Percentiles rank a stretch among this genome's conserved stretches.
Evolutionary conservation across 1,140 invertebrate species (phyloP).

Genomic region (Cotesia glomerata): DNA sequence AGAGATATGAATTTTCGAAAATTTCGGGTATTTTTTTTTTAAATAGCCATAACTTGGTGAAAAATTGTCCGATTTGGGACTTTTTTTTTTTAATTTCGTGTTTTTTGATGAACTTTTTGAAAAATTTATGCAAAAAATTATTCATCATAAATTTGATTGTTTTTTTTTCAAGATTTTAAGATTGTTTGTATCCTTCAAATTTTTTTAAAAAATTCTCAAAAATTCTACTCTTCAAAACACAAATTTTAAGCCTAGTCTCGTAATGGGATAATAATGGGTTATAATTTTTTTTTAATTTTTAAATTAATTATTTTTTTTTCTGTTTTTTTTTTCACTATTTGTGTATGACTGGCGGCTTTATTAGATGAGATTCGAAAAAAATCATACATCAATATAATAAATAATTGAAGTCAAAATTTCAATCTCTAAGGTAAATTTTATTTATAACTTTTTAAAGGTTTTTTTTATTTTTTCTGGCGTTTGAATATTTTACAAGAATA

Average conservation of each 20-base stretch:
- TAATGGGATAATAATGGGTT: not conserved
- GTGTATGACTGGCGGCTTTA: not conserved
- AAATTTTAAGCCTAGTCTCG: not conserved
- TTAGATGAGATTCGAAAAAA: not conserved
- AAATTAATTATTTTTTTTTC: not conserved
- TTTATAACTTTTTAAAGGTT: too few species aligned
- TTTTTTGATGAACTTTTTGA: too few species aligned
- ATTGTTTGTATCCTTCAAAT: too few species aligned
- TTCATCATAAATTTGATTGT: too few species aligned
- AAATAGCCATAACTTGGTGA: too few species aligned
- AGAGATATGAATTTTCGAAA: too few species aligned
- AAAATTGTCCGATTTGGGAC: too few species aligned
- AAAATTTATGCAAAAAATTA: too few species aligned
- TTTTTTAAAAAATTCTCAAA: not conserved
- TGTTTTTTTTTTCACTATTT: not conserved
- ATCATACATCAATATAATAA: not conserved
- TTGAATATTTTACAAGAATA: not conserved
- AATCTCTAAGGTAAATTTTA: not conserved
- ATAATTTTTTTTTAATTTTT: not conserved
- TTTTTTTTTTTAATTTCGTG: too few species aligned
- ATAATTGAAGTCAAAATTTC: not conserved
- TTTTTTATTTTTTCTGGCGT: too few species aligned
- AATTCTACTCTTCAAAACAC: not conserved
- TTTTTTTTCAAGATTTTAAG: too few species aligned
- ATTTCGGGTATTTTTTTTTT: too few species aligned